Conservation (phyloP, 2,888 invertebrate genomes). For the Cantharis lateralis region DNA sequence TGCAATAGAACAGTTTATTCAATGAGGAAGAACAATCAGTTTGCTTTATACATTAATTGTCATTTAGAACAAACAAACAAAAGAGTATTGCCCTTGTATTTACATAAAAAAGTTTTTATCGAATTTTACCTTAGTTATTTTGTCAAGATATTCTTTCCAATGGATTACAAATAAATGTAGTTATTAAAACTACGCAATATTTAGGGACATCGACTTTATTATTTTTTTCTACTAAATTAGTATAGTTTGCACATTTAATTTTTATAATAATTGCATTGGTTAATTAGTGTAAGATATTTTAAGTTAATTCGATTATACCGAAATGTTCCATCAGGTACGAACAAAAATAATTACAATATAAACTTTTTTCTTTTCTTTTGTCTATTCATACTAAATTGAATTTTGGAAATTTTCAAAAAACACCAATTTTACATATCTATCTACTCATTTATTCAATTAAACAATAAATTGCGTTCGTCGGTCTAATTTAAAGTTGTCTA, state of each 20-base stretch:
- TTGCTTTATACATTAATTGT: slow-evolving; percentile 39
- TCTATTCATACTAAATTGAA: too few relatives aligned
- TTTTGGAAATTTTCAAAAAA: too few relatives aligned
- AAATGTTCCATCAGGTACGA: too few relatives aligned
- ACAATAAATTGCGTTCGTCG: too few relatives aligned
- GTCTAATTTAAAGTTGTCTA: neutral
- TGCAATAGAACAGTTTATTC: slow-evolving; percentile 38
- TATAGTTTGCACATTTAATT: neutral
- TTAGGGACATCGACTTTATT: neutral
- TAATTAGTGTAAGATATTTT: too few relatives aligned
- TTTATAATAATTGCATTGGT: neutral
- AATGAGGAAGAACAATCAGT: slow-evolving; percentile 41
- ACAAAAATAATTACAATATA: too few relatives aligned
- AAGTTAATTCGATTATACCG: too few relatives aligned
- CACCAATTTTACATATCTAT: too few relatives aligned
- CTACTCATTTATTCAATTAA: too few relatives aligned
- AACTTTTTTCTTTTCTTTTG: too few relatives aligned
- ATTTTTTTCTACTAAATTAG: neutral
- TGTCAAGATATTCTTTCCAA: neutral
- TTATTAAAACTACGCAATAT: neutral
- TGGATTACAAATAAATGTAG: neutral
- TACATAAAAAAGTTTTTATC: neutral
- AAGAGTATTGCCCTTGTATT: neutral
- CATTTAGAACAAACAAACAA: neutral
- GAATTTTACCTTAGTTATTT: neutral